phyloP scores from a whole-genome alignment of 2,113 vertebrate genomes.

The Zosterops pallidus region DNA sequence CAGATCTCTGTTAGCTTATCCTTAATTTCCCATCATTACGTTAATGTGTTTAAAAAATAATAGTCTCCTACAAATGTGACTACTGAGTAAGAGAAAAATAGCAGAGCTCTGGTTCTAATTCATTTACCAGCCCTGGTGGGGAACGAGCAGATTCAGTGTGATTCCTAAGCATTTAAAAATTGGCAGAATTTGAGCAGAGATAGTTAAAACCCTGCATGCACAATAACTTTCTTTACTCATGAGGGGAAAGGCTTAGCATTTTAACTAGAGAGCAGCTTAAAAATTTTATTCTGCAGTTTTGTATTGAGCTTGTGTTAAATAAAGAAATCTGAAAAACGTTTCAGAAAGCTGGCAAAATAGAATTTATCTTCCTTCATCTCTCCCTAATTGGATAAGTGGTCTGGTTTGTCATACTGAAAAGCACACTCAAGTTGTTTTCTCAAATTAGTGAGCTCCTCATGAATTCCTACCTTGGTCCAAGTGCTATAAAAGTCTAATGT shows the following conservation, averaged over 20 bases:
- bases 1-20: background rate
- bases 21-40: background rate
- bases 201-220: background rate
- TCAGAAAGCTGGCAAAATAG: conserved; percentile 1
- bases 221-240: background rate
- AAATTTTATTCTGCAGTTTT: background rate
- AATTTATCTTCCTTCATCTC: background rate
- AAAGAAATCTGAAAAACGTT: conserved; percentile 11
- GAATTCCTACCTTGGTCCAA: conserved; percentile 34
- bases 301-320: background rate
- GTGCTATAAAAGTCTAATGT: conserved; percentile 32
- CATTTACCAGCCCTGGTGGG: background rate
- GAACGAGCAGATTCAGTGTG: background rate
- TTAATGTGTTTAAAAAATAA: background rate
- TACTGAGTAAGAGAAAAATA: background rate
- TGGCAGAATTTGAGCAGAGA: background rate
- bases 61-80: background rate
- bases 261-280: background rate
- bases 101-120: conserved; percentile 15
- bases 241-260: background rate
- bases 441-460: conserved; percentile 47
- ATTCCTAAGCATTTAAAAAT: background rate
- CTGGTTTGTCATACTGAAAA: conserved; percentile 1
- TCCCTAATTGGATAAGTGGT: conserved; percentile 6
- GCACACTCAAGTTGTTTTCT: conserved; percentile 10